Conservation (phyloP, 2,113 vertebrate species). For the Solenodon paradoxus region DNA sequence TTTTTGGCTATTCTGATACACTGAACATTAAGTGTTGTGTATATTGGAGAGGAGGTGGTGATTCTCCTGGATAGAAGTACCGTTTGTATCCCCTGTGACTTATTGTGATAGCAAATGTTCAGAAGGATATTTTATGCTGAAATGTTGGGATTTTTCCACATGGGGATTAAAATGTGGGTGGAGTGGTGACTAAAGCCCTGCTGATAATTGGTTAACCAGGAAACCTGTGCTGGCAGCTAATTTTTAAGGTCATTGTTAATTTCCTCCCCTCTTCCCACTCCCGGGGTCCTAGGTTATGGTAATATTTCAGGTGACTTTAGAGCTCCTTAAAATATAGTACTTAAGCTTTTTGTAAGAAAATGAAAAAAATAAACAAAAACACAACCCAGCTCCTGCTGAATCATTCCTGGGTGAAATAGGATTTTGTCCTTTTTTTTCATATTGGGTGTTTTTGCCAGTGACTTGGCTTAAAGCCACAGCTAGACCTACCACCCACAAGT, state of each 20-base stretch:
- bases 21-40: not conserved
- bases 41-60: not conserved
- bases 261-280: not conserved
- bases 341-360: conserved; percentile 8
- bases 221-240: conserved; percentile 56
- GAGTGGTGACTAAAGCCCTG: conserved; percentile 66
- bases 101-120: not conserved
- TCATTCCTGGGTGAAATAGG: conserved; percentile 68
- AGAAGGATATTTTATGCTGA: conserved; percentile 57
- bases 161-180: conserved; percentile 75
- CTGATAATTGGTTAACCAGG: conserved; percentile 73
- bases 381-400: conserved; percentile 70
- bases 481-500: conserved; percentile 39
- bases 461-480: conserved; percentile 12
- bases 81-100: not conserved
- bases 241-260: conserved; percentile 73
- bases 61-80: not conserved
- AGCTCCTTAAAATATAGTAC: not conserved
- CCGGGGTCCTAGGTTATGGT: not conserved
- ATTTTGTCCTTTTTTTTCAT: conserved; percentile 36
- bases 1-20: not conserved
- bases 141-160: conserved; percentile 77
- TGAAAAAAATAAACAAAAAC: too few species aligned
- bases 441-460: conserved; percentile 46
- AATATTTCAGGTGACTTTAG: conserved; percentile 1